These are phyloP conservation scores for Lithophane leautieri DNA, from an alignment of 2,888 invertebrate species.

Conservation along the genomic window DNA sequence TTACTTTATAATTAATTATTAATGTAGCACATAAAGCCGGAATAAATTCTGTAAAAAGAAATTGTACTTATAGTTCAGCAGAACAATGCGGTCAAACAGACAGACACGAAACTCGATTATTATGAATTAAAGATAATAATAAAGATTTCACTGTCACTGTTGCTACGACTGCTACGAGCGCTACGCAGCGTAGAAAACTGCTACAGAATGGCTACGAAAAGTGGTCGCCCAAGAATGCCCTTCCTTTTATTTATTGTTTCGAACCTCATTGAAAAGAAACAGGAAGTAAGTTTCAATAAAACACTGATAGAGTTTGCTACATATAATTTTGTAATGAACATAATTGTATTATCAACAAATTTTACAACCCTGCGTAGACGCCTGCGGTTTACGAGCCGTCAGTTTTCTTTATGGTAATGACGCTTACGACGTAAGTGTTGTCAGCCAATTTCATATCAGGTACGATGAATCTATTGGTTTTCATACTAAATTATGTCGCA, in stretches of 20 bases:
- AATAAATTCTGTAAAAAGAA: background rate
- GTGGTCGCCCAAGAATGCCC: background rate
- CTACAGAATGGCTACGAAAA: background rate
- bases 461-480: slow-evolving; percentile 57
- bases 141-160: background rate
- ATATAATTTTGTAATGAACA: background rate
- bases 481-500: slow-evolving; percentile 47
- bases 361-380: slow-evolving; percentile 54
- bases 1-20: background rate
- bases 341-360: slow-evolving; percentile 21
- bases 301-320: background rate
- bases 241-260: background rate
- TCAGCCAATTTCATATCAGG: slow-evolving; percentile 64
- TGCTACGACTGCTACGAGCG: slow-evolving; percentile 21
- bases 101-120: background rate
- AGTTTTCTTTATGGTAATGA: slow-evolving; percentile 78
- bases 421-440: slow-evolving; percentile 71
- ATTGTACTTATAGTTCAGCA: background rate
- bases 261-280: background rate
- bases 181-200: slow-evolving; percentile 33
- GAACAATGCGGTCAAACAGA: background rate
- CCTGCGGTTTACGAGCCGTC: slow-evolving; percentile 77
- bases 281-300: background rate
- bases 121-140: background rate
- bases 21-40: too few relatives aligned